These are phyloP conservation scores for Euleptes europaea DNA, from an alignment of 2,113 vertebrate species.

Conservation along the genomic window DNA sequence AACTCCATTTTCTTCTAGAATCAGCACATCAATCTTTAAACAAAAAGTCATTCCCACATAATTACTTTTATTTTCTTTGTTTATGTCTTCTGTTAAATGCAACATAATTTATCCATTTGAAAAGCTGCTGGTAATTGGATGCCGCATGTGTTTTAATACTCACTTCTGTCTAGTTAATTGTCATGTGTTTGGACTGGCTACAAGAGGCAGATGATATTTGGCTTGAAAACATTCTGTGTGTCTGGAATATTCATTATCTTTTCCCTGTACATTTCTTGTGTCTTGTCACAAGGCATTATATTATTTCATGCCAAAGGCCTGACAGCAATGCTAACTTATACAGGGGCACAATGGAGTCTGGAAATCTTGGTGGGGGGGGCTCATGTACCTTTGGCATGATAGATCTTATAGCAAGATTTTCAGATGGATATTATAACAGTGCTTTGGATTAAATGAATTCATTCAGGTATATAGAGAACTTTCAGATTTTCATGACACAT, in stretches of 20 bases:
- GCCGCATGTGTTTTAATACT: not conserved
- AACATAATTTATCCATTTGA: slow-evolving; percentile 1
- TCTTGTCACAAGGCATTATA: slow-evolving; percentile 47
- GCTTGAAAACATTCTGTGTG: slow-evolving; percentile 46
- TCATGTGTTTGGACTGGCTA: slow-evolving; percentile 49
- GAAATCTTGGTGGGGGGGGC: not conserved
- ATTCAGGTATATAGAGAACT: slow-evolving; percentile 4
- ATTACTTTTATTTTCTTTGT: not conserved
- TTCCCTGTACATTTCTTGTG: slow-evolving; percentile 51
- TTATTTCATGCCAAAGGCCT: slow-evolving; percentile 37
- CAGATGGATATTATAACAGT: slow-evolving; percentile 4
- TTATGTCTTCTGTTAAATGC: slow-evolving; percentile 4
- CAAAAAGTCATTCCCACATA: not conserved
- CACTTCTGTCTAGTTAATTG: slow-evolving; percentile 16
- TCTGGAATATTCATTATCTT: slow-evolving; percentile 60
- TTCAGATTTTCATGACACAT: not conserved
- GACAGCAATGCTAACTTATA: slow-evolving; percentile 18
- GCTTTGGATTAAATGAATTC: not conserved
- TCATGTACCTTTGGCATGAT: not conserved
- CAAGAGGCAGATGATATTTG: slow-evolving; percentile 52
- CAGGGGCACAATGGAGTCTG: slow-evolving; percentile 11
- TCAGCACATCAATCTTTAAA: not conserved
- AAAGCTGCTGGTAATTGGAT: slow-evolving; percentile 7
- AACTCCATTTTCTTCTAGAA: not conserved
- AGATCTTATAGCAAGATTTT: not conserved